phyloP scores from a whole-genome alignment of 2,113 vertebrate genomes.

The Empidonax alnorum region DNA sequence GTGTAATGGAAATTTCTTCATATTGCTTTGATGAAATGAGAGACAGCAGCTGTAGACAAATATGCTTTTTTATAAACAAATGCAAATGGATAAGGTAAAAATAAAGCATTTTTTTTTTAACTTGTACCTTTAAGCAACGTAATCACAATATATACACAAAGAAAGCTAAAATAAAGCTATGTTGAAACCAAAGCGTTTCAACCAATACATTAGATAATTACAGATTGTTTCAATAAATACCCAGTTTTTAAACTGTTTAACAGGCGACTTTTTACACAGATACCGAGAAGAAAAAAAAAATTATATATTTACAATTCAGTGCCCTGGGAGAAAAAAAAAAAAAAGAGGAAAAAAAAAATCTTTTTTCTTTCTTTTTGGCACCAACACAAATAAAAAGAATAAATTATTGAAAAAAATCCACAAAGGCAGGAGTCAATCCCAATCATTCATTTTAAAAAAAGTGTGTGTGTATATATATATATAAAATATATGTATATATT shows the following conservation, averaged over 20 bases:
- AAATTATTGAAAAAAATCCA: conserved; percentile 75
- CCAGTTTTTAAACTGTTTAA: conserved; percentile 84
- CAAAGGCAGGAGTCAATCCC: conserved; percentile 79
- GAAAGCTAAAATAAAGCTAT: conserved; percentile 85
- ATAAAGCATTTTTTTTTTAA: conserved; percentile 77
- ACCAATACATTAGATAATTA: conserved; percentile 83
- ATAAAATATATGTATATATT: conserved; percentile 48
- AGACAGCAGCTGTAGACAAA: conserved; percentile 83
- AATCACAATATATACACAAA: conserved; percentile 85
- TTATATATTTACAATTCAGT: conserved; percentile 76
- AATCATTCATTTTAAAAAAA: conserved; percentile 45
- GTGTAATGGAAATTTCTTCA: conserved; percentile 89
- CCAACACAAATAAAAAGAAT: conserved; percentile 68
- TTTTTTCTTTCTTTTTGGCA: conserved; percentile 47
- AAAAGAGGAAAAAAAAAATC: conserved; percentile 11
- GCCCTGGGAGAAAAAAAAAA: conserved; percentile 53
- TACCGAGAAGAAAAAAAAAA: conserved; percentile 33
- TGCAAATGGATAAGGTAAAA: conserved; percentile 78
- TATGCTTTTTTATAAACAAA: conserved; percentile 75
- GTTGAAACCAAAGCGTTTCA: conserved; percentile 78
- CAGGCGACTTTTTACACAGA: conserved; percentile 81
- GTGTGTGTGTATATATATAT: conserved; percentile 65
- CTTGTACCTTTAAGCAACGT: conserved; percentile 85
- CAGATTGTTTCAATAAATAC: conserved; percentile 89
- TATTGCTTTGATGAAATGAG: conserved; percentile 91